These are phyloP conservation scores for Ictalurus punctatus DNA, from an alignment of 2,113 vertebrate species.

Conservation along the genomic window DNA sequence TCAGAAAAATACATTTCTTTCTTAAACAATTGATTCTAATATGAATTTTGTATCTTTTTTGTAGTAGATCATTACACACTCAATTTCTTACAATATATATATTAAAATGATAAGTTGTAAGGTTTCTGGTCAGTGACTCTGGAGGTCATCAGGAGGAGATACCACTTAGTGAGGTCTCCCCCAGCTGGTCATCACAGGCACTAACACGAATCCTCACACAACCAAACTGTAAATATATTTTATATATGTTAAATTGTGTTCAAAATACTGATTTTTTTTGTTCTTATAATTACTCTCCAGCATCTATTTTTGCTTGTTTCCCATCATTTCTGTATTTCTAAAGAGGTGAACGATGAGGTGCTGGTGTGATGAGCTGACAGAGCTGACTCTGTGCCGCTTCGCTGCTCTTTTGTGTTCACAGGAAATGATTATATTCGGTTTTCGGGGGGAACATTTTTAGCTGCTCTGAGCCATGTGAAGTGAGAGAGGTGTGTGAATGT, in stretches of 20 bases:
- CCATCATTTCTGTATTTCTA: constrained; percentile 64
- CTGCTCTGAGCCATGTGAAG: background rate
- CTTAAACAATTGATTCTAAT: constrained; percentile 13
- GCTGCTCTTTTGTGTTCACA: constrained; percentile 56
- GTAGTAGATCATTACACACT: constrained; percentile 62
- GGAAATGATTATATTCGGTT: constrained; percentile 15
- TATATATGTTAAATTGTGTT: constrained; percentile 27
- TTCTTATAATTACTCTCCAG: constrained; percentile 55
- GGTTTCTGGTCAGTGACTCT: constrained; percentile 20
- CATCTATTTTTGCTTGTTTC: constrained; percentile 55
- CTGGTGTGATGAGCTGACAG: constrained; percentile 44
- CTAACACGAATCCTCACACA: background rate
- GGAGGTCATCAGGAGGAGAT: background rate
- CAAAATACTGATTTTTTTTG: constrained; percentile 63
- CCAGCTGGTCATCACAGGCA: constrained; percentile 9
- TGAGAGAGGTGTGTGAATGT: background rate
- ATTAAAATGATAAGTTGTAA: background rate
- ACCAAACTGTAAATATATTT: constrained; percentile 51
- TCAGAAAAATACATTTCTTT: constrained; percentile 43
- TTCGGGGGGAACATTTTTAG: constrained; percentile 6
- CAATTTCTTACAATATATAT: constrained; percentile 55
- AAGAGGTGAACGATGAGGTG: constrained; percentile 30
- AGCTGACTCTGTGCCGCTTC: constrained; percentile 32
- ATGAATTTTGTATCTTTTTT: constrained; percentile 57
- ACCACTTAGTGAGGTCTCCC: background rate